Evolutionary conservation across 92 coral and sea anemone genomes (phyloP).

Genomic region (Phenganax subtilis): DNA sequence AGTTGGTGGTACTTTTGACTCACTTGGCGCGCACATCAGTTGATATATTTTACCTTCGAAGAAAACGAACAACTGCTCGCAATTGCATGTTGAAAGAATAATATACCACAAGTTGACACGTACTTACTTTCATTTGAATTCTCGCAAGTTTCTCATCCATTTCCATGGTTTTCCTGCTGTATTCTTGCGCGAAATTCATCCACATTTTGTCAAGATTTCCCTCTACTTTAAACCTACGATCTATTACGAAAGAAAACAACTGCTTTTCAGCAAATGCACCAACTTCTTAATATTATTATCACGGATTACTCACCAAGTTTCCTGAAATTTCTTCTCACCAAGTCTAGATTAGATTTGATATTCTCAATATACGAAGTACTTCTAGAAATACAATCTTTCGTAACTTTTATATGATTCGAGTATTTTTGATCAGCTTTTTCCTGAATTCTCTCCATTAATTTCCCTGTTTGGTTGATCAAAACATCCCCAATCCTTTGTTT

Average conservation of each 20-base stretch:
- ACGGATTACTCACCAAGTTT: background rate
- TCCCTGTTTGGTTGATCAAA: background rate
- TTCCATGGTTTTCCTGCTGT: background rate
- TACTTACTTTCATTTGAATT: conserved; percentile 15
- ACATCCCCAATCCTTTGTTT: background rate
- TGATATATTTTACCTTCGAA: too few relatives aligned
- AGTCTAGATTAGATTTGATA: background rate
- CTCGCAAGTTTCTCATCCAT: conserved; percentile 9
- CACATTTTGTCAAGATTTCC: background rate
- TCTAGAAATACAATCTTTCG: background rate
- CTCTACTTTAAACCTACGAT: background rate
- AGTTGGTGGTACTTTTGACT: too few relatives aligned
- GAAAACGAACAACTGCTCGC: too few relatives aligned
- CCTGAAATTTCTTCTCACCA: conserved; percentile 2
- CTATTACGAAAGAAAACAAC: background rate
- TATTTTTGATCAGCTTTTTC: background rate
- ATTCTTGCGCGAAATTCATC: background rate
- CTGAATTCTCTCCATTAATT: background rate
- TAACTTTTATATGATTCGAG: background rate
- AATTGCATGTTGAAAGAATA: too few relatives aligned
- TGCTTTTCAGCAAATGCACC: background rate
- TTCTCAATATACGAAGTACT: background rate
- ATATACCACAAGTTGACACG: background rate
- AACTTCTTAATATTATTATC: background rate
- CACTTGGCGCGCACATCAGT: too few relatives aligned